phyloP scores from a whole-genome alignment of 2,113 vertebrate species.

The Narcine bancroftii region DNA sequence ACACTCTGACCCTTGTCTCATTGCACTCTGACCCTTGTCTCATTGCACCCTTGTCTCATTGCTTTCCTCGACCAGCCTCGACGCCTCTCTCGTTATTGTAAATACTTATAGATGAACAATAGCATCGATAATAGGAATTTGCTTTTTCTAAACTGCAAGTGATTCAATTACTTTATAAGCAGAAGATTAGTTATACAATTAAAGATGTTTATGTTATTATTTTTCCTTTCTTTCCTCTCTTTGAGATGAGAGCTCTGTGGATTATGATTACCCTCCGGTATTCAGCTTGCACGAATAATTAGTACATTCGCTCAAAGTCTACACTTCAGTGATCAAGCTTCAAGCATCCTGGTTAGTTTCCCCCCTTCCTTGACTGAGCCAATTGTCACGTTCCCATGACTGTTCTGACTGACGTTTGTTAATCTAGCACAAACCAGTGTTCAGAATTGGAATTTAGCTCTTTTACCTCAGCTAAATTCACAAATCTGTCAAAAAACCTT shows the following conservation, averaged over 20 bases:
- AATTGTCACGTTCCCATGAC: background rate
- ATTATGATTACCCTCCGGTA: background rate
- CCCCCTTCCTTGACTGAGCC: background rate
- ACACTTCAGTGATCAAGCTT: background rate
- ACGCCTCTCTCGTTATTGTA: background rate
- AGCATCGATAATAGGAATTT: too few species aligned
- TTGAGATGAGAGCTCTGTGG: background rate
- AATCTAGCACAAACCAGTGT: background rate
- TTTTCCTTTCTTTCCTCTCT: background rate
- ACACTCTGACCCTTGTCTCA: too few species aligned
- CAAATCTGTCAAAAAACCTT: background rate
- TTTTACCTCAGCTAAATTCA: background rate
- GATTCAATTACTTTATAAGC: background rate
- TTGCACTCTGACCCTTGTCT: too few species aligned
- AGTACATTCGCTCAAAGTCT: background rate
- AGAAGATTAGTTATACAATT: background rate
- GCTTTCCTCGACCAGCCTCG: too few species aligned
- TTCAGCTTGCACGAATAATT: background rate
- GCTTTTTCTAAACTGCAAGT: background rate
- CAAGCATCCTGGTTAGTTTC: background rate
- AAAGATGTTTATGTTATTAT: background rate
- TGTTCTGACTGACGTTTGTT: background rate
- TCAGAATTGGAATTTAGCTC: background rate
- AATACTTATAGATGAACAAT: background rate
- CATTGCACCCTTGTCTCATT: too few species aligned